Percentiles rank a stretch among this genome's conserved stretches.
phyloP scores from a whole-genome alignment of 2,113 vertebrate genomes.

The Mohoua ochrocephala region DNA sequence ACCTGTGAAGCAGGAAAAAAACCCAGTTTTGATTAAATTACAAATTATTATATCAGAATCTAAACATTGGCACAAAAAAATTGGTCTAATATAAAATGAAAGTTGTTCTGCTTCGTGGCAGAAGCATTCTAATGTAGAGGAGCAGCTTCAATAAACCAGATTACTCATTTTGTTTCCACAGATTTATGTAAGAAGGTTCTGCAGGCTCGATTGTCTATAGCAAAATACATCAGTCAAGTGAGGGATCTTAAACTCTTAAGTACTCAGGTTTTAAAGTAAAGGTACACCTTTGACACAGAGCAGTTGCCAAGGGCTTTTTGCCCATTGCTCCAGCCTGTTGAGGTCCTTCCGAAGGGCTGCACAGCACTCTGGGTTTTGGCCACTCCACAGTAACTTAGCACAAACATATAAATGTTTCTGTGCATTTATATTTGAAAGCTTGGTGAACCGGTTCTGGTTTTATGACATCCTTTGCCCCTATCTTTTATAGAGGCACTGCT shows the following conservation, averaged over 20 bases:
- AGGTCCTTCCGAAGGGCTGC: background rate
- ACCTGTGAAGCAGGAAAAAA: conserved; percentile 71
- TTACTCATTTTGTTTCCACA: background rate
- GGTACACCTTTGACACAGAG: background rate
- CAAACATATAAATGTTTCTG: too few species aligned
- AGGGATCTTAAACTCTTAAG: background rate
- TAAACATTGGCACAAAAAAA: background rate
- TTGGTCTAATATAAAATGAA: background rate
- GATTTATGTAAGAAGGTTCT: background rate
- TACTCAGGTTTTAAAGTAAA: background rate
- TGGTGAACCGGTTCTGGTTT: background rate
- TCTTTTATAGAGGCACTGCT: background rate
- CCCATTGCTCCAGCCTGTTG: fast-evolving
- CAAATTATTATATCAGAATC: background rate
- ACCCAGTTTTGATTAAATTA: background rate
- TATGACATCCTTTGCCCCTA: fast-evolving
- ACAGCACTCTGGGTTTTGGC: background rate
- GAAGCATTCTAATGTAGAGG: background rate
- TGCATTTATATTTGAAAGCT: background rate
- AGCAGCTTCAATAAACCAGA: background rate
- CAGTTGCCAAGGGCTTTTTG: background rate
- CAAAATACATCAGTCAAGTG: background rate
- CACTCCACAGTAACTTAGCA: background rate
- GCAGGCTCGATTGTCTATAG: background rate
- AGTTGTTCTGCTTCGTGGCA: background rate